Evolutionary conservation across 2,113 vertebrate genomes (phyloP).

Genomic region (Ranitomeya imitator): DNA sequence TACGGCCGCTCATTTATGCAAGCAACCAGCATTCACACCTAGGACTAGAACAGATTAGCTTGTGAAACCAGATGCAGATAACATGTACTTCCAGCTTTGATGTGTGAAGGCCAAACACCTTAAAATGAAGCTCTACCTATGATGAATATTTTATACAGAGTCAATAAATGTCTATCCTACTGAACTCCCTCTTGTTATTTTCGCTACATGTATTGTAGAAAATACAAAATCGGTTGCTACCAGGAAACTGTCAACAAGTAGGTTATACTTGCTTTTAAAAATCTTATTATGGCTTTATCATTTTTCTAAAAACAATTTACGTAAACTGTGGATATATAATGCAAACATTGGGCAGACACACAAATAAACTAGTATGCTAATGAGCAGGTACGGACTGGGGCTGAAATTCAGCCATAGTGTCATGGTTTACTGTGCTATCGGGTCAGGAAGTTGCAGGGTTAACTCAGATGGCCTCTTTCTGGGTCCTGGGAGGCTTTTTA

Average conservation of each 20-base stretch:
- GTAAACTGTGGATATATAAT: too few relatives aligned
- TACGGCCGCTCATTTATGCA: conserved; percentile 25
- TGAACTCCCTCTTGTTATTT: not conserved
- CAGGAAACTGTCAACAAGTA: not conserved
- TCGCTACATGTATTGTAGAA: not conserved
- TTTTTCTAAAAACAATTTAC: not conserved
- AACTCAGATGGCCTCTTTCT: too few relatives aligned
- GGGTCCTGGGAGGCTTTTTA: too few relatives aligned
- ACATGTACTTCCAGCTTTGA: not conserved
- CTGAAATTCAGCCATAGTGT: too few relatives aligned
- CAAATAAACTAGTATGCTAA: too few relatives aligned
- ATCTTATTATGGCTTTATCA: not conserved
- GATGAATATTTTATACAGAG: too few relatives aligned
- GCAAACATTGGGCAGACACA: too few relatives aligned
- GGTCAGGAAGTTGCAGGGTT: too few relatives aligned
- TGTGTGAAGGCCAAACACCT: not conserved
- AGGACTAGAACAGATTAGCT: not conserved
- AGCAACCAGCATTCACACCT: conserved; percentile 1
- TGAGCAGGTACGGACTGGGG: too few relatives aligned
- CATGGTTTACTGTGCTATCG: too few relatives aligned
- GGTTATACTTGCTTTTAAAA: not conserved
- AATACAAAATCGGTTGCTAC: not conserved
- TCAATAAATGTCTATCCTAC: too few relatives aligned
- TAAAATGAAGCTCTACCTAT: not conserved
- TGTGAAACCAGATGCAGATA: not conserved